A percentile compares a stretch with the other conserved stretches of the same genome.
phyloP scores from a whole-genome alignment of 2,888 invertebrate species.

The Chouioia cunea region DNA sequence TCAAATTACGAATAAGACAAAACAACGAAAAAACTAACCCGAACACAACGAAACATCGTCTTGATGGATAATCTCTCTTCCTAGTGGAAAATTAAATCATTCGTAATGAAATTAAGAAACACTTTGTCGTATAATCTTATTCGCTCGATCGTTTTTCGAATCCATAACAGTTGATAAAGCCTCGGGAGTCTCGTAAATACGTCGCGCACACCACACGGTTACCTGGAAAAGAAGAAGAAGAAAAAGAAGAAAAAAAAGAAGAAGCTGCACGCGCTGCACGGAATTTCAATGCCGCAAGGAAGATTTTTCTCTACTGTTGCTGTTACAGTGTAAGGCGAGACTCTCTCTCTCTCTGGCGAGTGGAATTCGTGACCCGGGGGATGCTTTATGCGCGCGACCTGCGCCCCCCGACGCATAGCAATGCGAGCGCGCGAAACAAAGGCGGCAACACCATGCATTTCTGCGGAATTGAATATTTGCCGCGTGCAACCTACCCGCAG shows the following conservation, averaged over 20 bases:
- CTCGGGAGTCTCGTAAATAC: slow-evolving; percentile 32
- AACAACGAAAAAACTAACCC: not conserved
- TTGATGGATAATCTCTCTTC: slow-evolving; percentile 18
- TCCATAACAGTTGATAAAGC: slow-evolving; percentile 37
- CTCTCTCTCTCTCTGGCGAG: slow-evolving; percentile 43
- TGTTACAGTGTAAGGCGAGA: slow-evolving; percentile 29
- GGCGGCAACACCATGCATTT: slow-evolving; percentile 23
- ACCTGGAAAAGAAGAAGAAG: slow-evolving; percentile 49
- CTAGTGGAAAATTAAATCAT: slow-evolving; percentile 6
- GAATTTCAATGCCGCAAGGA: slow-evolving; percentile 55
- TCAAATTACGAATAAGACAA: no score
- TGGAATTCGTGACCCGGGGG: slow-evolving; percentile 54
- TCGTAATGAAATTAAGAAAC: slow-evolving; percentile 21
- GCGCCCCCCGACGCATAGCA: slow-evolving; percentile 60
- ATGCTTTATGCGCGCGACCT: slow-evolving; percentile 63
- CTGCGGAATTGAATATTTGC: slow-evolving; percentile 39
- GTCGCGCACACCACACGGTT: slow-evolving; percentile 27
- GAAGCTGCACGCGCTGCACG: slow-evolving; percentile 20
- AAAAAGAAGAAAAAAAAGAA: slow-evolving; percentile 9
- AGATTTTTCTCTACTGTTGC: slow-evolving; percentile 41
- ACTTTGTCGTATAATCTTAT: slow-evolving; percentile 9
- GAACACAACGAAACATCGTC: not conserved
- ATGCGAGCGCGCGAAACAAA: slow-evolving; percentile 53
- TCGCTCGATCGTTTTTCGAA: slow-evolving; percentile 21
- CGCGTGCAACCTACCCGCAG: not conserved